Evolutionary conservation across 2,888 invertebrate genomes (phyloP).

Genomic region (Amblyteles armatorius): DNA sequence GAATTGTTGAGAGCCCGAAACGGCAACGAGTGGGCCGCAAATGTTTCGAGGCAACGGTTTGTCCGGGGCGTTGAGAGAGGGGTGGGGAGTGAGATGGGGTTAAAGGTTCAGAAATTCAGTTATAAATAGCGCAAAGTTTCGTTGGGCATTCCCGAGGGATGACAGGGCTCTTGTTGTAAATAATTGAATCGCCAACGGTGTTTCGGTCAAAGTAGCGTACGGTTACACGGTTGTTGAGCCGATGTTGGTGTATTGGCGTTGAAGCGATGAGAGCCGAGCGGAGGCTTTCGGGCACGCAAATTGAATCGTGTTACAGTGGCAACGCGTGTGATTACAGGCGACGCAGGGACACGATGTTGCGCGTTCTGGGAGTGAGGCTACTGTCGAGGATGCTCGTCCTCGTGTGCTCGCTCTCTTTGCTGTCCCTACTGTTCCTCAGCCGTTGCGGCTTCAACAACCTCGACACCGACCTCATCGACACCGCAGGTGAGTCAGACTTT

Average conservation of each 20-base stretch:
- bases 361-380: slow-evolving; percentile 86
- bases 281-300: slow-evolving; percentile 62
- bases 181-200: slow-evolving; percentile 63
- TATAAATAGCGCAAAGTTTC: slow-evolving; percentile 65
- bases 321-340: slow-evolving; percentile 77
- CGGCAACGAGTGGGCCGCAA: slow-evolving; percentile 38
- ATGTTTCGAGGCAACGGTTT: slow-evolving; percentile 23
- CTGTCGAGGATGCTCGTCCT: slow-evolving; percentile 86
- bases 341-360: slow-evolving; percentile 85
- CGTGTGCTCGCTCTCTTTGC: slow-evolving; percentile 86
- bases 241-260: slow-evolving; percentile 37
- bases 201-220: slow-evolving; percentile 38
- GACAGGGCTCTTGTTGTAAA: slow-evolving; percentile 58
- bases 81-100: not conserved
- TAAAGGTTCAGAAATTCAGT: slow-evolving; percentile 59
- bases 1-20: slow-evolving; percentile 2
- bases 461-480: slow-evolving; percentile 80
- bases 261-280: slow-evolving; percentile 12
- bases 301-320: slow-evolving; percentile 71
- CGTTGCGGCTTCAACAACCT: slow-evolving; percentile 85
- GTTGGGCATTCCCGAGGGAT: slow-evolving; percentile 55
- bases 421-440: slow-evolving; percentile 86
- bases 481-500: slow-evolving; percentile 75
- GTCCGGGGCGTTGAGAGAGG: slow-evolving; percentile 16
- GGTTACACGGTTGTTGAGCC: slow-evolving; percentile 33